A percentile compares a stretch with the other conserved stretches of the same genome.
Evolutionary conservation across 2,888 invertebrate genomes (phyloP).

Genomic region (Ophion ellenae): DNA sequence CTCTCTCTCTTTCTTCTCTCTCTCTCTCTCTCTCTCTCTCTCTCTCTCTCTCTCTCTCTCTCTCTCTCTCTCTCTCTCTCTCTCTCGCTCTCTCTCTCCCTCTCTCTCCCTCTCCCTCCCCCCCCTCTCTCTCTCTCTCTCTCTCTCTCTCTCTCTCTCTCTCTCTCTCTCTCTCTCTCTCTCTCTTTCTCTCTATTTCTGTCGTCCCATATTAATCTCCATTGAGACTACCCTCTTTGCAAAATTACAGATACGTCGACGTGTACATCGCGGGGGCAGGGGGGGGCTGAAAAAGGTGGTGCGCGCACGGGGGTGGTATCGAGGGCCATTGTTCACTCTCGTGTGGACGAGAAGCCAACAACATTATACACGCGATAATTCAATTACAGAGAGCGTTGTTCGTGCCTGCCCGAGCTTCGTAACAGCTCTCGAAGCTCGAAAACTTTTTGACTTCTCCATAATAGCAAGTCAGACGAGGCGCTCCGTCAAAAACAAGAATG

Average conservation of each 20-base stretch:
- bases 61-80: too few species aligned
- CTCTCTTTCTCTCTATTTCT: constrained; percentile 1
- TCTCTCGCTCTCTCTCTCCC: too few species aligned
- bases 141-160: too few species aligned
- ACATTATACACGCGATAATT: constrained; percentile 46
- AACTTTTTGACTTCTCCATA: not conserved
- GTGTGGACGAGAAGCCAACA: constrained; percentile 12
- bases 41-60: too few species aligned
- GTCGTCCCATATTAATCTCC: constrained; percentile 15
- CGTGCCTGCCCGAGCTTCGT: not conserved
- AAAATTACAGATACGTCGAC: constrained; percentile 10
- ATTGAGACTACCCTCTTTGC: not conserved
- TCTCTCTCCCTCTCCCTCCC: too few species aligned
- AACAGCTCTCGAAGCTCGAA: not conserved
- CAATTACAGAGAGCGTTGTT: constrained; percentile 35
- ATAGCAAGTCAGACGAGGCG: too few species aligned
- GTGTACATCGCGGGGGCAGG: too few species aligned
- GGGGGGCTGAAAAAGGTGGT: not conserved
- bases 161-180: too few species aligned
- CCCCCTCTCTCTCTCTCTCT: too few species aligned
- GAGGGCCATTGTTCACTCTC: constrained; percentile 6
- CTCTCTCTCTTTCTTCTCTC: not conserved
- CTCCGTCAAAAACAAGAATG: too few species aligned
- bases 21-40: too few species aligned
- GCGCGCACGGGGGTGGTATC: not conserved